These are phyloP conservation scores for Oostethus manadensis DNA, from an alignment of 2,113 vertebrate species.

Conservation along the genomic window DNA sequence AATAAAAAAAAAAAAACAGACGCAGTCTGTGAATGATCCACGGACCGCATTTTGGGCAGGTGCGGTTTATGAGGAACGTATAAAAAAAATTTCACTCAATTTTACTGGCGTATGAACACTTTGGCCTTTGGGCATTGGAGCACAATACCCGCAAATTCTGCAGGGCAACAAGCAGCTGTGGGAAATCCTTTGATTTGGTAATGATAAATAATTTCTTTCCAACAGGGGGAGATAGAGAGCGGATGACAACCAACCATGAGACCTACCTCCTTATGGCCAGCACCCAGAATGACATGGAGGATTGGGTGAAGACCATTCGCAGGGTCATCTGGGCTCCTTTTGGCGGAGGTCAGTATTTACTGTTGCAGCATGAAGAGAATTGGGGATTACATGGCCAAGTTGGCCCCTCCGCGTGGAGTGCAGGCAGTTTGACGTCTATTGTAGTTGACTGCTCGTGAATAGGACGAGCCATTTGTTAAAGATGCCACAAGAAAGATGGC, in stretches of 20 bases:
- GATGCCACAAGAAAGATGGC: constrained; percentile 58
- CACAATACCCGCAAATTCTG: not conserved
- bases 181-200: not conserved
- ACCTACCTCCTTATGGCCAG: constrained; percentile 99
- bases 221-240: constrained; percentile 89
- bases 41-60: too few species aligned
- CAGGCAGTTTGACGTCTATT: constrained; percentile 62
- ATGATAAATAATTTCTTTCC: constrained; percentile 10
- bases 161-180: not conserved
- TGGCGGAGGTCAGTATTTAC: constrained; percentile 86
- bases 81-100: too few species aligned
- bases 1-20: too few species aligned
- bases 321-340: constrained; percentile 98
- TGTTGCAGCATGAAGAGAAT: too few species aligned
- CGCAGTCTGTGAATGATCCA: too few species aligned
- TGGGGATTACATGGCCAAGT: constrained; percentile 22
- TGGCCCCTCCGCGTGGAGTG: constrained; percentile 59
- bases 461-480: constrained; percentile 67
- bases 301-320: constrained; percentile 97
- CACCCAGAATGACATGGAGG: constrained; percentile 99
- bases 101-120: too few species aligned
- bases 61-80: too few species aligned
- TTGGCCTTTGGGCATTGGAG: too few species aligned
- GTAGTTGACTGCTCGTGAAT: constrained; percentile 72
- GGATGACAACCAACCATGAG: constrained; percentile 98